Evolutionary conservation across 2,113 vertebrate species (phyloP).

Genomic region (Damaliscus lunatus): DNA sequence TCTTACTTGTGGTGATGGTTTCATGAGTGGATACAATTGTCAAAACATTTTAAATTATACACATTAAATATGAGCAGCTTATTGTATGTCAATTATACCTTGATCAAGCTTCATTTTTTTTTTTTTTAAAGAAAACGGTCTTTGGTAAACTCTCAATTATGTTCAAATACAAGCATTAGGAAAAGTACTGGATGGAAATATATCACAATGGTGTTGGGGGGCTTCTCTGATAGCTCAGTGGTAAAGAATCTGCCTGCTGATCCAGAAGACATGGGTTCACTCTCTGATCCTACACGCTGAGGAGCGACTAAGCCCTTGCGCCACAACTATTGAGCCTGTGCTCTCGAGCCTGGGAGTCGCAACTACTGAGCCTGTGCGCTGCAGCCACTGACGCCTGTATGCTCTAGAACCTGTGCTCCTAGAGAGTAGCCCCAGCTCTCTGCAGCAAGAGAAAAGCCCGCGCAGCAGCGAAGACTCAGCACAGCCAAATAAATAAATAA

Average conservation of each 20-base stretch:
- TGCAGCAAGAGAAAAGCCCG: neutral
- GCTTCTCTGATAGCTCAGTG: neutral
- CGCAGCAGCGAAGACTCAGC: fast-evolving
- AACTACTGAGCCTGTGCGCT: neutral
- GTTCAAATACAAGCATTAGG: neutral
- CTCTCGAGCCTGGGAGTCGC: neutral
- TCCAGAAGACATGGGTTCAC: neutral
- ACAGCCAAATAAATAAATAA: neutral
- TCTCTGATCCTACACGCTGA: neutral
- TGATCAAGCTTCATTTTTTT: neutral
- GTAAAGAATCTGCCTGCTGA: neutral
- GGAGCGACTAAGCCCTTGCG: neutral
- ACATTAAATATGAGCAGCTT: neutral
- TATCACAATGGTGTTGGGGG: neutral
- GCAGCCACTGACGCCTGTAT: too few species aligned
- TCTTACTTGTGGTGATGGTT: neutral
- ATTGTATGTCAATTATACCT: neutral
- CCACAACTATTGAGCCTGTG: neutral
- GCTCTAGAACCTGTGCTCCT: neutral
- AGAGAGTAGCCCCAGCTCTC: neutral
- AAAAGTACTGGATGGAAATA: neutral
- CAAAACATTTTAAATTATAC: neutral
- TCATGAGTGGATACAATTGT: neutral
- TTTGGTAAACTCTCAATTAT: neutral
- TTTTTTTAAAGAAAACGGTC: neutral